Percentiles rank a stretch among this genome's conserved stretches.
Evolutionary conservation across 2,797 vertebrate species (phyloP).

Genomic region (Diplodus sargus): DNA sequence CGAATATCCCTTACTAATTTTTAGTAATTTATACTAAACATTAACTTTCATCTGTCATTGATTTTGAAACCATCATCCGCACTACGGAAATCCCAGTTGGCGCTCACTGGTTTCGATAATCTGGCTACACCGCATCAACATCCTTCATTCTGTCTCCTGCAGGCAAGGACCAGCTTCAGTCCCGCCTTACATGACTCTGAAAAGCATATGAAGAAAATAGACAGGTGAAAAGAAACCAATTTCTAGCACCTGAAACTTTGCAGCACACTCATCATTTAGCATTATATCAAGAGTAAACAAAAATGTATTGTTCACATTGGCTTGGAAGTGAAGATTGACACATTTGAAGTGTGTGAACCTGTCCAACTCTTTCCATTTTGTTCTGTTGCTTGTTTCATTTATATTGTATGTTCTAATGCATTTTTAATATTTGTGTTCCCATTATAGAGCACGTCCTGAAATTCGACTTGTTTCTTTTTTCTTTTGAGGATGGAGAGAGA

Average conservation of each 20-base stretch:
- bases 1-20: too few species aligned
- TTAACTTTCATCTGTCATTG: too few species aligned
- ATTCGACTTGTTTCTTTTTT: slow-evolving; percentile 7
- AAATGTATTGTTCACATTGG: background rate
- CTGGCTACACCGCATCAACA: background rate
- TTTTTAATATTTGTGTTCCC: background rate
- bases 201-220: background rate
- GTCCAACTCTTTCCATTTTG: background rate
- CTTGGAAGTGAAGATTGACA: background rate
- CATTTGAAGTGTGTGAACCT: slow-evolving; percentile 6
- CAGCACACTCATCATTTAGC: background rate
- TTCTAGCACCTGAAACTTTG: background rate
- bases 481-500: slow-evolving; percentile 54
- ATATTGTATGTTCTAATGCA: background rate
- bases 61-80: too few species aligned
- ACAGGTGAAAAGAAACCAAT: background rate
- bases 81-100: too few species aligned
- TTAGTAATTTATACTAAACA: too few species aligned
- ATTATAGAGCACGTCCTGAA: background rate
- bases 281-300: slow-evolving; percentile 3
- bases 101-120: background rate
- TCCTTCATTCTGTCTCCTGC: background rate
- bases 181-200: too few species aligned
- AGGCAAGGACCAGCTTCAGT: background rate
- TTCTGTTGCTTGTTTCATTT: background rate